phyloP scores from a whole-genome alignment of 2,113 vertebrate species.

The Orthonyx spaldingii region DNA sequence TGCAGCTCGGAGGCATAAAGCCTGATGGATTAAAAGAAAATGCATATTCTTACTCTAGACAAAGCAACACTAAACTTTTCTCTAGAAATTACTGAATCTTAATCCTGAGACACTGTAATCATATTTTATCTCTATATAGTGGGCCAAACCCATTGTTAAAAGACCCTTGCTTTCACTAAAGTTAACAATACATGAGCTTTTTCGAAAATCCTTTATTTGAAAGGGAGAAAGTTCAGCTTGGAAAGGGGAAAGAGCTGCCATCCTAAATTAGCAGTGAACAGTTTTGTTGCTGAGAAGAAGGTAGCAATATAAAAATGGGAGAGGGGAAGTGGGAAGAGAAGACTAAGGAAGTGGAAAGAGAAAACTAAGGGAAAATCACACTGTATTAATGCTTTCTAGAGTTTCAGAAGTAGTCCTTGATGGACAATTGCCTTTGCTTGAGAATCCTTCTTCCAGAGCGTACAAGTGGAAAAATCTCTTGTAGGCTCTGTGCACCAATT shows the following conservation, averaged over 20 bases:
- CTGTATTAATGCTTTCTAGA: neutral
- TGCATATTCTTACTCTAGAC: neutral
- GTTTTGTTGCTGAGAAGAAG: neutral
- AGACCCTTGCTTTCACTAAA: neutral
- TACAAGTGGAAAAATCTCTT: neutral
- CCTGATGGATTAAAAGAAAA: neutral
- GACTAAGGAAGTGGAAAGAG: neutral
- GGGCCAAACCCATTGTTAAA: neutral
- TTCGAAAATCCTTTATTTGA: neutral
- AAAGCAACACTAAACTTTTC: neutral
- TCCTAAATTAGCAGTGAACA: neutral
- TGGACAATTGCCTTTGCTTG: neutral
- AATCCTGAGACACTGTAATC: neutral
- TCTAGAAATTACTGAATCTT: neutral
- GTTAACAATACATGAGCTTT: neutral
- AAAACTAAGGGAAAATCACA: neutral
- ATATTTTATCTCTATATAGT: neutral
- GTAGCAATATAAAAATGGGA: neutral
- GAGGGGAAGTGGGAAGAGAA: neutral
- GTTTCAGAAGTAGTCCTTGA: neutral
- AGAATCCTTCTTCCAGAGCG: neutral
- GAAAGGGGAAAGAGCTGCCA: neutral
- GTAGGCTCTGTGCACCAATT: neutral
- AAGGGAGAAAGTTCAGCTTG: neutral
- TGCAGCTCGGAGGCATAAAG: neutral